phyloP scores from a whole-genome alignment of 2,797 vertebrate species.

The Poeciliopsis presidionis region DNA sequence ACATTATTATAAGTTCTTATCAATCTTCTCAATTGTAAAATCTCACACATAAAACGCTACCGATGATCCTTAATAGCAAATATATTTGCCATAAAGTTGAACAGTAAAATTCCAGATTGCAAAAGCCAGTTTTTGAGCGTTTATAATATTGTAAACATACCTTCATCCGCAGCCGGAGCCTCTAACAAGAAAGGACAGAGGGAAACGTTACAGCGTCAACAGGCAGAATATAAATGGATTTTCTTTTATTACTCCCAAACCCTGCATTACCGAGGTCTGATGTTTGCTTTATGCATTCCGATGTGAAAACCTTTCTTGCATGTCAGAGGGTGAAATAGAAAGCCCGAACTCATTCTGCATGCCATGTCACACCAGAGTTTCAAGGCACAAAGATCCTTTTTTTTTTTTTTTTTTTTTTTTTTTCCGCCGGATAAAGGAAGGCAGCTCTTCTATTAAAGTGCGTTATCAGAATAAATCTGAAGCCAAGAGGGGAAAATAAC shows the following conservation, averaged over 20 bases:
- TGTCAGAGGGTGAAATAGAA: slow-evolving; percentile 26
- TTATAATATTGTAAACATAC: slow-evolving; percentile 25
- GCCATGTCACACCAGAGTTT: slow-evolving; percentile 15
- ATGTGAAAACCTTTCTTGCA: slow-evolving; percentile 26
- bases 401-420: slow-evolving; percentile 15
- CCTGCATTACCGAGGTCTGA: slow-evolving; percentile 6
- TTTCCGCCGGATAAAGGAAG: neutral
- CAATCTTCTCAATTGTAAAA: neutral
- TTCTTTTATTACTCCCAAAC: slow-evolving; percentile 22
- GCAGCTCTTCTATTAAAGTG: slow-evolving; percentile 9
- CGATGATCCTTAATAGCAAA: neutral
- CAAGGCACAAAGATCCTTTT: slow-evolving; percentile 20
- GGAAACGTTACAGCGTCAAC: slow-evolving; percentile 27
- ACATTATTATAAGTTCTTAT: neutral
- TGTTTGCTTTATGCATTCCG: slow-evolving; percentile 22
- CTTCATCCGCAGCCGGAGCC: slow-evolving; percentile 54
- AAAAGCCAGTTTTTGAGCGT: neutral
- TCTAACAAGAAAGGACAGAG: slow-evolving; percentile 38
- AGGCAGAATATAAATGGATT: slow-evolving; percentile 25
- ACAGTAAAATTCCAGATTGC: neutral
- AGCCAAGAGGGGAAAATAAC: slow-evolving; percentile 9
- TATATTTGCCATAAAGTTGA: neutral
- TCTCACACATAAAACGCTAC: neutral
- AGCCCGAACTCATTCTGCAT: slow-evolving; percentile 31
- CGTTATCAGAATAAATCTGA: slow-evolving; percentile 24